Percentiles rank a stretch among this genome's conserved stretches.
phyloP scores from a whole-genome alignment of 1,140 invertebrate genomes.

The Lordiphosa mommai region DNA sequence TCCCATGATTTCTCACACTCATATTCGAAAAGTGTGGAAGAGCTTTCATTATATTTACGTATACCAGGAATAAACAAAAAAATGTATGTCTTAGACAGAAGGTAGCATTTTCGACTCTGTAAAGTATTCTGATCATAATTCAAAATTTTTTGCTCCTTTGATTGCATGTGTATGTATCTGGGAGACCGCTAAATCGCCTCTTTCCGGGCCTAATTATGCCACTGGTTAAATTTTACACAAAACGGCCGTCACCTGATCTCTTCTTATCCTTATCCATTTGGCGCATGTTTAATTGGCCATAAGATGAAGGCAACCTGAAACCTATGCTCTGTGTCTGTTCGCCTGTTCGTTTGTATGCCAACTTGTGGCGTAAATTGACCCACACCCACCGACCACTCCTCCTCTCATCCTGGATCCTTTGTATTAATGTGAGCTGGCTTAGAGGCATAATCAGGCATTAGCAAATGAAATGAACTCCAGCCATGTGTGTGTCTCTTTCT shows the following conservation, averaged over 20 bases:
- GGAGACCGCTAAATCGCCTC: no score
- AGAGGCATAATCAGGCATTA: neutral
- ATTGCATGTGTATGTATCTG: no score
- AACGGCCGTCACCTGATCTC: neutral
- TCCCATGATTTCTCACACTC: no score
- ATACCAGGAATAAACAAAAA: no score
- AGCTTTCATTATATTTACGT: no score
- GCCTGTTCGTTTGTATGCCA: neutral
- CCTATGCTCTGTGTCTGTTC: neutral
- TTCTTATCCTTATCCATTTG: neutral
- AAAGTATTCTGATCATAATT: no score
- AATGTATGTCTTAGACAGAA: no score
- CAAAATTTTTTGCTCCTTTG: no score
- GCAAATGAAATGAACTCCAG: constrained; percentile 7
- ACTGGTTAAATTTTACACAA: no score
- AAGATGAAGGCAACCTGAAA: constrained; percentile 11
- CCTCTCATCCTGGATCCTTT: constrained; percentile 2
- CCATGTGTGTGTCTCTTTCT: neutral
- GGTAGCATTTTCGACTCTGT: no score
- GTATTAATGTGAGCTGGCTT: constrained; percentile 1
- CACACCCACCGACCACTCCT: neutral
- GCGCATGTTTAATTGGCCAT: constrained; percentile 13
- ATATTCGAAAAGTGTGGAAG: no score
- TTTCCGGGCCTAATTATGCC: no score
- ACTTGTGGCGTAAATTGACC: constrained; percentile 2